These are phyloP conservation scores for Plagiodera versicolora DNA, from an alignment of 2,888 invertebrate genomes.

Conservation along the genomic window DNA sequence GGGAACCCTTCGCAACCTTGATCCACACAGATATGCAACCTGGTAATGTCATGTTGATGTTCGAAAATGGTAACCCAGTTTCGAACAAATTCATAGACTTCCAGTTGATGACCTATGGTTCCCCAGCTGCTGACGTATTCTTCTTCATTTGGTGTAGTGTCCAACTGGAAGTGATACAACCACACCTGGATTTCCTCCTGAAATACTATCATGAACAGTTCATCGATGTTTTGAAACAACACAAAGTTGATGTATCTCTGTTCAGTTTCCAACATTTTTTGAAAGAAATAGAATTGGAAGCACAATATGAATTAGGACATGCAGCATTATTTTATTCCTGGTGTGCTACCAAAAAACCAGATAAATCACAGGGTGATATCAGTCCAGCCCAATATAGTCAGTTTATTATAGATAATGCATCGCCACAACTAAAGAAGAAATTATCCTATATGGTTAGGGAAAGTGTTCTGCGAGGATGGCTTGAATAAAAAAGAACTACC, in stretches of 20 bases:
- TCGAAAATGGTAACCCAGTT: constrained; percentile 42
- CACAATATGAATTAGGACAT: constrained; percentile 50
- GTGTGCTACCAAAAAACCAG: constrained; percentile 5
- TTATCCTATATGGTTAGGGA: constrained; percentile 7
- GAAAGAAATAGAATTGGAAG: constrained; percentile 49
- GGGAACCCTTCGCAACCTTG: constrained; percentile 54
- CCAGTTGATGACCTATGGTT: constrained; percentile 58
- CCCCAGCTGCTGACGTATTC: constrained; percentile 57
- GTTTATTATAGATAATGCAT: not conserved
- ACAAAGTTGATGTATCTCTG: constrained; percentile 39
- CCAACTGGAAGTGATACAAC: constrained; percentile 46
- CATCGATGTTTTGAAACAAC: constrained; percentile 47
- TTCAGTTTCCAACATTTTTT: constrained; percentile 51
- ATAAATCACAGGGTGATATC: constrained; percentile 17
- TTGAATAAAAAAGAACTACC: not conserved
- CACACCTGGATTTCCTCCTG: constrained; percentile 55
- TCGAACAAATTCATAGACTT: constrained; percentile 59
- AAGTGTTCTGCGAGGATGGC: constrained; percentile 9
- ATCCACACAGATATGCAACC: constrained; percentile 62
- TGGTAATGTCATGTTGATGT: constrained; percentile 61
- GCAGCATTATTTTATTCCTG: constrained; percentile 48
- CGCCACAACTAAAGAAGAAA: constrained; percentile 1
- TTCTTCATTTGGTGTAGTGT: constrained; percentile 60
- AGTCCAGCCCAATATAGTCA: not conserved
- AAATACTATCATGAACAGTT: constrained; percentile 57